Conservation (phyloP, 2,113 vertebrate genomes). For the Cavia porcellus region DNA sequence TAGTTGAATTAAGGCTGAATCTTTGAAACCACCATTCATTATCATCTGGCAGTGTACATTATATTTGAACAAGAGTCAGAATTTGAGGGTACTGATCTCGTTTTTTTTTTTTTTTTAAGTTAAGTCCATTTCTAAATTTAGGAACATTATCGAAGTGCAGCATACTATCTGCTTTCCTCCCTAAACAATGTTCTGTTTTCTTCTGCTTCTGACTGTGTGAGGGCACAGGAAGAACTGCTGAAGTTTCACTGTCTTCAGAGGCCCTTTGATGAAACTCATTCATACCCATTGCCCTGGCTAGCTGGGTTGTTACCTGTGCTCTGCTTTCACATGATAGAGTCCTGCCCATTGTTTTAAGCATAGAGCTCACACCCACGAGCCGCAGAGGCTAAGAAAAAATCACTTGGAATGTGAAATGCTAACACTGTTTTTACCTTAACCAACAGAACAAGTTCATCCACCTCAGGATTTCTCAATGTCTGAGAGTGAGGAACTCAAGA, state of each 20-base stretch:
- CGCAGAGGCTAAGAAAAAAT: slow-evolving; percentile 38
- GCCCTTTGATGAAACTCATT: not conserved
- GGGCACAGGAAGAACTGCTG: not conserved
- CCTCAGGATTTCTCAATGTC: slow-evolving; percentile 62
- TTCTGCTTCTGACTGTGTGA: not conserved
- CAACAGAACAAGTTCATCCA: slow-evolving; percentile 54
- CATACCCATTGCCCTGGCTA: no score
- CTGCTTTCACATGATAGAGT: not conserved
- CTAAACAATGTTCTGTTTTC: not conserved
- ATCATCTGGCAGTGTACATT: not conserved
- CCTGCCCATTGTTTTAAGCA: not conserved
- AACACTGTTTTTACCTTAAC: slow-evolving; percentile 40
- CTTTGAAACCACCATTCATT: slow-evolving; percentile 3
- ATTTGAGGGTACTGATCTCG: not conserved
- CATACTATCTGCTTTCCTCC: not conserved
- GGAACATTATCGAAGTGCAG: not conserved
- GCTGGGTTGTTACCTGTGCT: not conserved
- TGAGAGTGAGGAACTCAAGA: not conserved
- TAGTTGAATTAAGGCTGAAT: not conserved
- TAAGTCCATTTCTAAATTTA: not conserved
- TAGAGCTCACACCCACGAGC: not conserved
- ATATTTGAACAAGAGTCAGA: not conserved
- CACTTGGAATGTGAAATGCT: not conserved
- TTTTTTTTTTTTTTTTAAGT: not conserved
- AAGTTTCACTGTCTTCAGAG: not conserved